These are phyloP conservation scores for Operophtera brumata DNA, from an alignment of 2,888 invertebrate genomes.

Conservation along the genomic window DNA sequence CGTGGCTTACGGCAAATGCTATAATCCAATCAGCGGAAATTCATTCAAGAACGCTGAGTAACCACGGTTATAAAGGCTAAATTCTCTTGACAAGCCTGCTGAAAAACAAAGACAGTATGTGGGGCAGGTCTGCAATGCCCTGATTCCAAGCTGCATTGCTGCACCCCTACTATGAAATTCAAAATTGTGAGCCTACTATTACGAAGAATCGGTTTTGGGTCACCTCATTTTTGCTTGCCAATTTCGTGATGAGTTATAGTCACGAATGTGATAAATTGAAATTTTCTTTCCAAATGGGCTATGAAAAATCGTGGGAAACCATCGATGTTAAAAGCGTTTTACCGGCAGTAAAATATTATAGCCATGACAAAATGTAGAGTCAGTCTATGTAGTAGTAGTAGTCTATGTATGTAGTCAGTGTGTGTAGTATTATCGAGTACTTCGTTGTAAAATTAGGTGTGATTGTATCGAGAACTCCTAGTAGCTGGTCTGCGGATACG, in stretches of 20 bases:
- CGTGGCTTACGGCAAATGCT: constrained; percentile 22
- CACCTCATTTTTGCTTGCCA: constrained; percentile 10
- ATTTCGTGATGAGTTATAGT: not conserved
- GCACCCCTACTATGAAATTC: constrained; percentile 36
- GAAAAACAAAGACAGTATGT: constrained; percentile 59
- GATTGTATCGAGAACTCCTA: constrained; percentile 19
- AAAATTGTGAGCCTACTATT: constrained; percentile 30
- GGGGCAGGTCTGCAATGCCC: constrained; percentile 73
- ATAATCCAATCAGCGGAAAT: constrained; percentile 34
- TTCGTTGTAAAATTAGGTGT: no score
- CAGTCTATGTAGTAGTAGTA: no score
- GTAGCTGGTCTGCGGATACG: constrained; percentile 29
- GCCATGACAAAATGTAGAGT: not conserved
- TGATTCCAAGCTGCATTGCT: constrained; percentile 59
- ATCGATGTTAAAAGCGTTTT: not conserved
- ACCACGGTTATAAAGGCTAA: constrained; percentile 42
- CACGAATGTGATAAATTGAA: constrained; percentile 2
- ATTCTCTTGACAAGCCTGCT: constrained; percentile 46
- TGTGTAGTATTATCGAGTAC: no score
- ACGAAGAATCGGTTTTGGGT: constrained; percentile 9
- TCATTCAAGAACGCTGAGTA: constrained; percentile 34
- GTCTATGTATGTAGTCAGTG: no score
- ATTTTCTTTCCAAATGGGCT: constrained; percentile 1
- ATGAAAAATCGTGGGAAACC: not conserved
- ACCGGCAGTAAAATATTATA: not conserved